Evolutionary conservation across 2,888 invertebrate species (phyloP).

Genomic region (Keiferia lycopersicella): DNA sequence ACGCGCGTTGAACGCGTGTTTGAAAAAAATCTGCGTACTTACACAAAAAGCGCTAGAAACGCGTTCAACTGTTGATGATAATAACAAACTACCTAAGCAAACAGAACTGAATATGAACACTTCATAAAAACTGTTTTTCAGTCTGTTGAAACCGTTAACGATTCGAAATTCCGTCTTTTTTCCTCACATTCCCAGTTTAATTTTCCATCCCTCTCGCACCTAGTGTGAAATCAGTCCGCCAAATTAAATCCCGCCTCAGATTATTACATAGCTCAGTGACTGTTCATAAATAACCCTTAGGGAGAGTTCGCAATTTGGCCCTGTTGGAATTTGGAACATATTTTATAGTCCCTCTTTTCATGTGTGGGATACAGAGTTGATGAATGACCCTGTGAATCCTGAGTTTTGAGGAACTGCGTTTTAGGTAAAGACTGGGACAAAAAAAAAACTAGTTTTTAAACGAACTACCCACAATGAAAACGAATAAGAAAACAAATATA

Average conservation of each 20-base stretch:
- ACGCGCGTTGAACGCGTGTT: not conserved
- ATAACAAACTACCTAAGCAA: not conserved
- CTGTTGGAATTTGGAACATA: constrained; percentile 39
- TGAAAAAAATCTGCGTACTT: no score
- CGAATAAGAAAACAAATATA: no score
- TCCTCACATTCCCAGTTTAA: constrained; percentile 30
- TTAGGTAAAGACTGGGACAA: no score
- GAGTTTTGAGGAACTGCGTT: not conserved
- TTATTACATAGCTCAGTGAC: constrained; percentile 87
- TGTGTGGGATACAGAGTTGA: no score
- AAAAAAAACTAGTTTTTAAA: no score
- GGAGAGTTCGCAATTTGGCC: constrained; percentile 43
- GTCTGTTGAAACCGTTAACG: constrained; percentile 68
- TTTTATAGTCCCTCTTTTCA: not conserved
- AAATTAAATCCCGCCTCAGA: constrained; percentile 87
- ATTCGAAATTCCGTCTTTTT: constrained; percentile 47
- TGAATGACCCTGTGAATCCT: not conserved
- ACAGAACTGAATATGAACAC: not conserved
- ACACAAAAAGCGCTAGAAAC: no score
- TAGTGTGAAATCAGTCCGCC: constrained; percentile 87
- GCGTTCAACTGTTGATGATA: no score
- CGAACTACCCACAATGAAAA: no score
- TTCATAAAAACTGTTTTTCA: constrained; percentile 26
- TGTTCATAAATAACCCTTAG: constrained; percentile 84
- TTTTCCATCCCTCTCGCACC: constrained; percentile 51